These are phyloP conservation scores for Oryzias woworae DNA, from an alignment of 2,113 vertebrate species.

Conservation along the genomic window DNA sequence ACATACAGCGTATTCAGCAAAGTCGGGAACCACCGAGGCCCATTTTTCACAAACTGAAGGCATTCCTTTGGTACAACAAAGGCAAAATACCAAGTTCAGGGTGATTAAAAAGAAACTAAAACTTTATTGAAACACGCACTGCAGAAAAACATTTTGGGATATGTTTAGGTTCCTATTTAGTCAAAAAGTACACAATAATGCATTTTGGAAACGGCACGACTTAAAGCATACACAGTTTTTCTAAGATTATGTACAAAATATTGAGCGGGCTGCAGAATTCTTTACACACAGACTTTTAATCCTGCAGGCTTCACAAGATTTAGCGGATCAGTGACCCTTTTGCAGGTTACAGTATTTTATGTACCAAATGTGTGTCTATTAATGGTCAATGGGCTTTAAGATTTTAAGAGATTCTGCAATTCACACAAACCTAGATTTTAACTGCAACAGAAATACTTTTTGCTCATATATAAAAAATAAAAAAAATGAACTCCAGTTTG, in stretches of 20 bases:
- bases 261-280: slow-evolving; percentile 84
- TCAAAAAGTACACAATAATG: slow-evolving; percentile 92
- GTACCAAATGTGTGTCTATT: slow-evolving; percentile 42
- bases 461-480: slow-evolving; percentile 2
- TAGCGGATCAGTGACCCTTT: slow-evolving; percentile 37
- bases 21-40: slow-evolving; percentile 71
- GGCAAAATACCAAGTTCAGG: slow-evolving; percentile 93
- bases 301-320: slow-evolving; percentile 47
- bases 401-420: slow-evolving; percentile 35
- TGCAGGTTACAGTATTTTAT: slow-evolving; percentile 30
- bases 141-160: slow-evolving; percentile 90
- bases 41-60: slow-evolving; percentile 62
- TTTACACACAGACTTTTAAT: slow-evolving; percentile 50
- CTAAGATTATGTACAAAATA: slow-evolving; percentile 86
- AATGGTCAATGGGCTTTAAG: slow-evolving; percentile 30
- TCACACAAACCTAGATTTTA: slow-evolving; percentile 44
- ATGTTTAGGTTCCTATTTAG: slow-evolving; percentile 96
- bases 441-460: slow-evolving; percentile 35
- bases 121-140: slow-evolving; percentile 95
- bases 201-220: slow-evolving; percentile 85
- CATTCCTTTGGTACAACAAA: slow-evolving; percentile 77
- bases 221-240: slow-evolving; percentile 78
- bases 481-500: slow-evolving; percentile 28
- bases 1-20: slow-evolving; percentile 67
- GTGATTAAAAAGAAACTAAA: slow-evolving; percentile 91